Evolutionary conservation across 1,140 invertebrate species (phyloP).

Genomic region (Drosophila azteca): DNA sequence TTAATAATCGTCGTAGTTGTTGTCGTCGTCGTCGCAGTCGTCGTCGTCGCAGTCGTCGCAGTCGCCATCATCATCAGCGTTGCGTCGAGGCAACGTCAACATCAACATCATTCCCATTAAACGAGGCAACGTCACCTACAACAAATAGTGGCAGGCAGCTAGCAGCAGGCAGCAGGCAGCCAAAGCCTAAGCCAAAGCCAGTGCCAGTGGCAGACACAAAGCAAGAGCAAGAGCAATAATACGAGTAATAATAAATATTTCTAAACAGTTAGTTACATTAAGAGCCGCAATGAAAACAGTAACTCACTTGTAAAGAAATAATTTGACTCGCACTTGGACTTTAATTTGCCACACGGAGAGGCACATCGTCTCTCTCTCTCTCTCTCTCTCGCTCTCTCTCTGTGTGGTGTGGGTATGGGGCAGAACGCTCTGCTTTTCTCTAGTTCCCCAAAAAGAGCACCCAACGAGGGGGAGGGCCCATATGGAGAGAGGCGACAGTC

Average conservation of each 20-base stretch:
- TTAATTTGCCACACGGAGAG: slow-evolving; percentile 71
- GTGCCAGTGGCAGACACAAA: slow-evolving; percentile 2
- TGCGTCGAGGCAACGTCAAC: too few species aligned
- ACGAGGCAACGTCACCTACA: slow-evolving; percentile 67
- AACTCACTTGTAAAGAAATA: slow-evolving; percentile 82
- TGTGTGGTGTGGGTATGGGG: slow-evolving; percentile 38
- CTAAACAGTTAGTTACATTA: slow-evolving; percentile 82
- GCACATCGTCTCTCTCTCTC: neutral
- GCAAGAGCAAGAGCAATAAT: slow-evolving; percentile 14
- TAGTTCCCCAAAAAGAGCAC: slow-evolving; percentile 10
- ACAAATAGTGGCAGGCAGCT: slow-evolving; percentile 4
- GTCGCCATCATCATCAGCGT: slow-evolving; percentile 5
- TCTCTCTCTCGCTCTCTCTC: too few species aligned
- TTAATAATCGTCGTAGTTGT: slow-evolving; percentile 69
- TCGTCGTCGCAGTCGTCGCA: slow-evolving; percentile 30
- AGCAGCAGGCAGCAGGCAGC: neutral
- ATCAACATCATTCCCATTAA: slow-evolving; percentile 67
- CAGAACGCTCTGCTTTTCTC: slow-evolving; percentile 59
- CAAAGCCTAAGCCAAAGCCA: slow-evolving; percentile 1
- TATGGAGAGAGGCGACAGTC: slow-evolving; percentile 14
- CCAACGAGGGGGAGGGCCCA: slow-evolving; percentile 1
- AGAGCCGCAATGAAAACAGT: slow-evolving; percentile 81
- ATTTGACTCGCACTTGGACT: slow-evolving; percentile 81
- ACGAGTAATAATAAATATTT: slow-evolving; percentile 71
- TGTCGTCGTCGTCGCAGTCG: slow-evolving; percentile 49